Evolutionary conservation across 2,888 invertebrate species (phyloP).

Genomic region (Lysandra bellargus): DNA sequence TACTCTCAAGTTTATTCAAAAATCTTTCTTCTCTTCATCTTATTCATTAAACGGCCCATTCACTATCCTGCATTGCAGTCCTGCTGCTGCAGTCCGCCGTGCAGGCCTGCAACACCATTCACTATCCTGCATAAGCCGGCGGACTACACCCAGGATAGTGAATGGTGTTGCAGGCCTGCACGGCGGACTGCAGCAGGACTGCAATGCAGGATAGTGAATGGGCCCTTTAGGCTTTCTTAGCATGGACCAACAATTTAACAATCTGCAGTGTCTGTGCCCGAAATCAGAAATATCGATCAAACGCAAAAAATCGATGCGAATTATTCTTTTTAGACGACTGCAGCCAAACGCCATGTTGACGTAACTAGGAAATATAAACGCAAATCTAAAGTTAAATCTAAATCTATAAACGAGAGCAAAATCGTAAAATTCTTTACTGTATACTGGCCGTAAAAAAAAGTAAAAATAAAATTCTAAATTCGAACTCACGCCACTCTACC

Average conservation of each 20-base stretch:
- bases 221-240: neutral
- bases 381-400: neutral
- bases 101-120: no score
- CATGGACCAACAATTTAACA: neutral
- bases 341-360: neutral
- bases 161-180: no score
- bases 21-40: no score
- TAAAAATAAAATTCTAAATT: slow-evolving; percentile 27
- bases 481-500: slow-evolving; percentile 85
- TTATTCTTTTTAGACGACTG: neutral
- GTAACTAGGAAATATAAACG: neutral
- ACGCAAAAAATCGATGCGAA: neutral
- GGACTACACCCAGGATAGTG: no score
- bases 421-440: neutral
- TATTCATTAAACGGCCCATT: no score
- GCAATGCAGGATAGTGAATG: no score
- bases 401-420: neutral
- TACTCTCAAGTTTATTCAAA: no score
- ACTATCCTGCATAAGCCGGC: no score
- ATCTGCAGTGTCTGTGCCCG: neutral
- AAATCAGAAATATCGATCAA: neutral
- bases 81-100: no score
- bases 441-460: slow-evolving; percentile 27
- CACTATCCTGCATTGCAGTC: no score
- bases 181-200: no score